phyloP scores from a whole-genome alignment of 2,113 vertebrate genomes.

The Haplochromis burtoni region DNA sequence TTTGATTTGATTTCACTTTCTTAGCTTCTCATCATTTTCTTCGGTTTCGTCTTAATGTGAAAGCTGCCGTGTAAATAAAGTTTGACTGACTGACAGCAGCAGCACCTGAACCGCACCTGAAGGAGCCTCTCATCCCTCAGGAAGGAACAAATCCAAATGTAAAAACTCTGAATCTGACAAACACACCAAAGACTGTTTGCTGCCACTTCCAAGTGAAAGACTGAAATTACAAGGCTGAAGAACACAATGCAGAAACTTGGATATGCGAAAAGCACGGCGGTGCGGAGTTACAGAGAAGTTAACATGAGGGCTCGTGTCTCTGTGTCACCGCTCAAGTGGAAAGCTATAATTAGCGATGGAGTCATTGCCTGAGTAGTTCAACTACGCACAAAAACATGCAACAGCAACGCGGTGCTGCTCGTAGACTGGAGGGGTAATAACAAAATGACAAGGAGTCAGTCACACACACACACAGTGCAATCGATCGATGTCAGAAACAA shows the following conservation, averaged over 20 bases:
- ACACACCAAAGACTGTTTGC: not conserved
- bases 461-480: not conserved
- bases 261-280: not conserved
- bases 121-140: not conserved
- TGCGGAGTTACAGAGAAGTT: slow-evolving; percentile 20
- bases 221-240: not conserved
- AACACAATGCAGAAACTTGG: not conserved
- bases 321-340: slow-evolving; percentile 45
- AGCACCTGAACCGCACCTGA: not conserved
- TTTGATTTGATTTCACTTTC: not conserved
- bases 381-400: slow-evolving; percentile 39
- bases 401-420: slow-evolving; percentile 3
- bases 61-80: not conserved
- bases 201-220: not conserved
- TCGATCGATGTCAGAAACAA: slow-evolving; percentile 68
- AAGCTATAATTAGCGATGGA: slow-evolving; percentile 55
- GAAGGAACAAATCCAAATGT: not conserved
- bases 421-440: slow-evolving; percentile 25
- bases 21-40: not conserved
- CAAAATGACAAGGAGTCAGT: slow-evolving; percentile 62
- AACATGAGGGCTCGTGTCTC: slow-evolving; percentile 30
- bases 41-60: not conserved
- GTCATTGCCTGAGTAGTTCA: slow-evolving; percentile 46
- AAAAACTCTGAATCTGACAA: not conserved
- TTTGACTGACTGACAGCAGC: not conserved